Base-by-base conservation (phyloP, 2,113 vertebrate species). In the Oreotrochilus melanogaster region DNA sequence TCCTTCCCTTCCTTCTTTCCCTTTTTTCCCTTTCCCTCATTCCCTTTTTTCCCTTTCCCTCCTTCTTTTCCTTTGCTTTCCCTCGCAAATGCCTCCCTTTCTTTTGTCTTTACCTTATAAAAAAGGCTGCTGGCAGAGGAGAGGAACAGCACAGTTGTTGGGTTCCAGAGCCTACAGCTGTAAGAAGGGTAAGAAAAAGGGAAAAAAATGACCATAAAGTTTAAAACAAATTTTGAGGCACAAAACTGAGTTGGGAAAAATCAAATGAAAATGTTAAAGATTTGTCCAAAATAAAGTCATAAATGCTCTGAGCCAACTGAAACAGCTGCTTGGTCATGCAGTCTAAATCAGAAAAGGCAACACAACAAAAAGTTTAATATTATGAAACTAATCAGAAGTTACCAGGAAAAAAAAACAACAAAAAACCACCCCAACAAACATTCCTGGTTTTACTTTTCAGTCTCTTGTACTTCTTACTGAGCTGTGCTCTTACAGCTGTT, bases 201-300 rank as follows among this genome's bases (percentile, higher is more conserved):
- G 8, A 27, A 88, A 88, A 88, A 94, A 88, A 90, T 30, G 79
- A 98, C 97, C 80, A 48, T 98, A 98, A 98, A 98, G 98, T 98
- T 96, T 97, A 98, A 98, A 98, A 98, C 98, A 98, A 98, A 98
- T 98, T 98, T 97, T 96, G 93, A 97, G 91, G 87, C 94, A 92
- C 85, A 93, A 94, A 96, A 94, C 89, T 23, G 83, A 97, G 95
- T 97, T 98, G 96, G 96, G 95, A 97, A 98, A 98, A 98, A 97
- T 94, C 83, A 97, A 98, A 97, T 96, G 97, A 98, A 98, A 98
- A 97, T 92, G 97, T 97, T 97, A 84, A 95, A 98, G 96, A 97
- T 97, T 98, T 97, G 97, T 97, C 97, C 95, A 97, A 98, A 98
- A 98, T 98, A 98, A 98, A 98, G 98, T 98, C 97, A 98, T 97